phyloP scores from a whole-genome alignment of 64 coral and sea anemone genomes.

The Trachythela sp. region DNA sequence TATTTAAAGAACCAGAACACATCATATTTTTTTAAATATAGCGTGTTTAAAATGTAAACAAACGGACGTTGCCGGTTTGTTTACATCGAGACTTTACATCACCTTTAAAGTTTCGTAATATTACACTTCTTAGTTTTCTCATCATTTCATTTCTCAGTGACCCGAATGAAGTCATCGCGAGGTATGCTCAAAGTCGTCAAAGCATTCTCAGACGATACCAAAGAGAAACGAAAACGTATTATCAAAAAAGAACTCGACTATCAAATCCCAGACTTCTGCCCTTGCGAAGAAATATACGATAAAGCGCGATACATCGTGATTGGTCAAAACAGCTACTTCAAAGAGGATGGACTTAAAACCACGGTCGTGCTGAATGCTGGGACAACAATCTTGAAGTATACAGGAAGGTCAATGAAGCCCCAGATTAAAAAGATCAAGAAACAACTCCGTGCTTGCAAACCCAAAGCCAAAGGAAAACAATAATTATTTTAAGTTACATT shows the following conservation, averaged over 20 bases:
- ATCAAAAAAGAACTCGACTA: not conserved
- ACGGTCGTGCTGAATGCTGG: not conserved
- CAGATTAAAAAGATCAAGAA: not conserved
- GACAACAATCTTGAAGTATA: not conserved
- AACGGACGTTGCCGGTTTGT: no score
- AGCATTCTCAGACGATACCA: not conserved
- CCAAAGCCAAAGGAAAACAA: not conserved
- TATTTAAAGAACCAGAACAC: no score
- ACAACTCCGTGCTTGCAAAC: not conserved
- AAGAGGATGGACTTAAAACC: not conserved
- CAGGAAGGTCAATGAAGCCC: not conserved
- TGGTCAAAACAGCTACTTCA: not conserved
- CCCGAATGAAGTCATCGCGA: not conserved
- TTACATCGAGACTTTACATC: no score
- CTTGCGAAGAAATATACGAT: not conserved
- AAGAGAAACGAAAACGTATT: not conserved
- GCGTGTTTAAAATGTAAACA: no score
- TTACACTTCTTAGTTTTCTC: no score
- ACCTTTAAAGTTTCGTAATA: no score
- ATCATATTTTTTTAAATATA: no score
- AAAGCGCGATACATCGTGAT: not conserved
- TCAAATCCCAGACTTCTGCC: not conserved
- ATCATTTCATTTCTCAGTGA: not conserved
- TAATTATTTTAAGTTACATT: no score
- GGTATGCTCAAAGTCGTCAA: not conserved